Conservation (phyloP, 2,797 vertebrate species). For the Etheostoma nigrum region DNA sequence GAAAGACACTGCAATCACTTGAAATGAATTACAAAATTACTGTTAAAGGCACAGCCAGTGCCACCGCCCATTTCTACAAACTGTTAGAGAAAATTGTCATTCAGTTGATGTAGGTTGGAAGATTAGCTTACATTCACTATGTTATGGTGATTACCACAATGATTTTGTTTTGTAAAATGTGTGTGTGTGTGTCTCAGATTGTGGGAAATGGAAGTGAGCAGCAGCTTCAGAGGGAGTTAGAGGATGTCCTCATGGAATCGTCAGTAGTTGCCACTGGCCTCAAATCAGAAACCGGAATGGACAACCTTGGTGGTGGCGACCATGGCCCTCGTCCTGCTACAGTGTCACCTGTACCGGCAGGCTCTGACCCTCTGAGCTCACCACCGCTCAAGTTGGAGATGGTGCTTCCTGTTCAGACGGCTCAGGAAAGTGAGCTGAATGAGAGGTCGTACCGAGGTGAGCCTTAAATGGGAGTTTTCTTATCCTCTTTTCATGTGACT, state of each 20-base stretch:
- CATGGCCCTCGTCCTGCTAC: slow-evolving; percentile 79
- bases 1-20: slow-evolving; percentile 24
- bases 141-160: slow-evolving; percentile 14
- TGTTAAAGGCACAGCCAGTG: neutral
- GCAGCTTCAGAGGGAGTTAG: slow-evolving; percentile 95
- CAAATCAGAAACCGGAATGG: slow-evolving; percentile 68
- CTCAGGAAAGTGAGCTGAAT: slow-evolving; percentile 91
- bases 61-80: slow-evolving; percentile 10
- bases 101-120: neutral
- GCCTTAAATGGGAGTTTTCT: slow-evolving; percentile 1
- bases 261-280: slow-evolving; percentile 87
- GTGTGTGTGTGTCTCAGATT: slow-evolving; percentile 84
- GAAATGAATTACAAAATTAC: slow-evolving; percentile 20
- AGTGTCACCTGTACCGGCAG: slow-evolving; percentile 79
- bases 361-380: slow-evolving; percentile 83
- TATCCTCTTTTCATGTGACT: slow-evolving; percentile 3
- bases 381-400: slow-evolving; percentile 91
- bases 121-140: neutral
- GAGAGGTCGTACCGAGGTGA: slow-evolving; percentile 84
- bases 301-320: slow-evolving; percentile 81
- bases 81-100: neutral
- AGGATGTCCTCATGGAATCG: slow-evolving; percentile 98
- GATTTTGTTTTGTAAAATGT: neutral
- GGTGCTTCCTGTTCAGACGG: slow-evolving; percentile 92
- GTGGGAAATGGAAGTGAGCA: slow-evolving; percentile 99